Conservation (phyloP, 2,797 vertebrate genomes). For the Dicrostonyx torquatus region DNA sequence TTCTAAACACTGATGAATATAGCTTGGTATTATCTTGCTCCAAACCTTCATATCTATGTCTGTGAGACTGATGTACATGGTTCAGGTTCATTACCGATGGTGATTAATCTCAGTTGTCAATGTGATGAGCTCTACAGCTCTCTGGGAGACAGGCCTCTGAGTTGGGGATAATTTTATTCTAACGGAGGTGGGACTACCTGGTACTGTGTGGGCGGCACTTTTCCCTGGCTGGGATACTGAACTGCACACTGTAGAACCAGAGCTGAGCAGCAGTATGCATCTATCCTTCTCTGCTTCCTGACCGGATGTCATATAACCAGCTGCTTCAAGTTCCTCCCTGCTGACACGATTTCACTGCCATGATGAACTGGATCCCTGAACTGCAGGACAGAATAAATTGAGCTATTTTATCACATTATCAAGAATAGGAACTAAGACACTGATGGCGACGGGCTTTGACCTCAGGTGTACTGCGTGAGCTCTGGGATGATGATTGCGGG, state of each 20-base stretch:
- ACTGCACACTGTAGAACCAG: too few relatives aligned
- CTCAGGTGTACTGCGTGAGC: not conserved
- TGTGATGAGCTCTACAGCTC: not conserved
- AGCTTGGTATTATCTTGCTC: not conserved
- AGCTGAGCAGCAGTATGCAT: not conserved
- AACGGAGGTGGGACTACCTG: not conserved
- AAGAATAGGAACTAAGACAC: not conserved
- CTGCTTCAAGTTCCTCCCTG: not conserved
- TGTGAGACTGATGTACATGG: not conserved
- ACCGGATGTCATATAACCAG: not conserved
- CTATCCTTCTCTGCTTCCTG: not conserved
- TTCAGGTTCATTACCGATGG: not conserved
- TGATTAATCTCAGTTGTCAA: not conserved
- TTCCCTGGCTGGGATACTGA: not conserved
- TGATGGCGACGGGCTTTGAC: not conserved
- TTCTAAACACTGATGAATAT: not conserved
- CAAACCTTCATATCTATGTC: not conserved
- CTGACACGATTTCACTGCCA: not conserved
- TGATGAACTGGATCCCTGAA: not conserved
- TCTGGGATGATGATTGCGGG: not conserved
- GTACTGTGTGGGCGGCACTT: too few relatives aligned
- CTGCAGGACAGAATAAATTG: not conserved
- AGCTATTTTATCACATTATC: not conserved
- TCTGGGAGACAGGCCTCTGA: not conserved
- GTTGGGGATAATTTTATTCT: not conserved